Percentiles rank a stretch among this genome's conserved stretches.
These are phyloP conservation scores for Pomatorhinus ruficollis DNA, from an alignment of 2,113 vertebrate genomes.

Conservation along the genomic window DNA sequence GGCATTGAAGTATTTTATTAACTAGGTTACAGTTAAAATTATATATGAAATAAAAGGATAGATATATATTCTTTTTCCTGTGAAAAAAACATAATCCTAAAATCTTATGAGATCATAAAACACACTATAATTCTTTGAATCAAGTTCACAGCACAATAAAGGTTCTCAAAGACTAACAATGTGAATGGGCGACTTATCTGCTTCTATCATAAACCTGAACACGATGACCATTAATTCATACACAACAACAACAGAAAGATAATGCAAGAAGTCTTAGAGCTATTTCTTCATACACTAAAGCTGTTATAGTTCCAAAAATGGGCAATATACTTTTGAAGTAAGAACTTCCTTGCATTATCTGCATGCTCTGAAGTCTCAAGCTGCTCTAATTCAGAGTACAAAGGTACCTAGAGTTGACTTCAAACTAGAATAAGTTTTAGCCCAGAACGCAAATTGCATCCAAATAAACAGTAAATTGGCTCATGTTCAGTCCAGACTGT, in stretches of 20 bases:
- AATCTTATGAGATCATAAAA: neutral
- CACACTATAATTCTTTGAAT: neutral
- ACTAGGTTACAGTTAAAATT: neutral
- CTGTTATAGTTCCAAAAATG: neutral
- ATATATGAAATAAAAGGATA: neutral
- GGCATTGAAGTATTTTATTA: neutral
- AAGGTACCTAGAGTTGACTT: neutral
- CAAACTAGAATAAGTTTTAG: neutral
- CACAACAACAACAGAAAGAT: neutral
- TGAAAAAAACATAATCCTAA: neutral
- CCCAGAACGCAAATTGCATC: neutral
- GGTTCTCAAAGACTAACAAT: neutral
- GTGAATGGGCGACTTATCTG: neutral
- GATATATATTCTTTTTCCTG: neutral
- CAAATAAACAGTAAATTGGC: neutral
- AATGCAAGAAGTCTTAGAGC: neutral
- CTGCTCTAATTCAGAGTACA: neutral
- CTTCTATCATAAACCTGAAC: neutral
- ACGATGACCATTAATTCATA: rapidly evolving
- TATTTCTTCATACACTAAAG: neutral
- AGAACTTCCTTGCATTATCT: neutral
- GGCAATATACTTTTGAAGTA: neutral
- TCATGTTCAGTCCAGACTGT: neutral
- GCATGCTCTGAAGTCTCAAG: neutral
- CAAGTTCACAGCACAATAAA: neutral